These are phyloP conservation scores for Caenorhabditis doughertyi DNA, from an alignment of 2,888 invertebrate species.

Conservation along the genomic window DNA sequence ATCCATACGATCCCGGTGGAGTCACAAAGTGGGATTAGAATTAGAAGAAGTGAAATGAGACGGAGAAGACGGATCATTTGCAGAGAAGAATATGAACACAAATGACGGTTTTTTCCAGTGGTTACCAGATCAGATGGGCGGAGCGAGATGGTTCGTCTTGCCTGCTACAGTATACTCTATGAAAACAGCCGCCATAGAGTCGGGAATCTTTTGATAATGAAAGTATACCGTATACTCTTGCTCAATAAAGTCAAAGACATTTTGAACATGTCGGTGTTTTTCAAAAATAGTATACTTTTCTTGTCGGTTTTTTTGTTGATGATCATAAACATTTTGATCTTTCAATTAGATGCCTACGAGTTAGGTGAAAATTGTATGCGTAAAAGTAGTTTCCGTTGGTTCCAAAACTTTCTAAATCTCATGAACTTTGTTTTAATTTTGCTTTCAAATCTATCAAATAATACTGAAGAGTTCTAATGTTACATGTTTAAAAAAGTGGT, in stretches of 20 bases:
- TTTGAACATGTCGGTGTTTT: not conserved
- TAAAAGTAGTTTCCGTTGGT: no score
- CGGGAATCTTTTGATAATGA: not conserved
- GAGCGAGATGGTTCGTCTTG: not conserved
- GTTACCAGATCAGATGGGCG: not conserved
- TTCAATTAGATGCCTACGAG: no score
- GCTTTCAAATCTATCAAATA: no score
- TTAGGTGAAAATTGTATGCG: no score
- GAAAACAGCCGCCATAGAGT: not conserved
- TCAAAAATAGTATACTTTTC: not conserved
- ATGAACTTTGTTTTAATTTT: no score
- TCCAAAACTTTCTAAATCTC: no score
- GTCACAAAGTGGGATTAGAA: not conserved
- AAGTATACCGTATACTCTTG: not conserved
- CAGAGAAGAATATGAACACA: not conserved
- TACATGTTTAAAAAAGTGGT: no score
- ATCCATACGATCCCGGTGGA: constrained; percentile 42
- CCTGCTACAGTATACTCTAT: not conserved
- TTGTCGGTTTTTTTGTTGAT: not conserved
- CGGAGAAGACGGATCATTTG: not conserved
- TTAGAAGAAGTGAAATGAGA: not conserved
- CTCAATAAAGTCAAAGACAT: no score
- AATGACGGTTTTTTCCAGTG: not conserved
- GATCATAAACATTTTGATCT: no score
- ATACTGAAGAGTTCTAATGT: no score